These are phyloP conservation scores for Melanocharis versteri DNA, from an alignment of 2,113 vertebrate species.

Conservation along the genomic window DNA sequence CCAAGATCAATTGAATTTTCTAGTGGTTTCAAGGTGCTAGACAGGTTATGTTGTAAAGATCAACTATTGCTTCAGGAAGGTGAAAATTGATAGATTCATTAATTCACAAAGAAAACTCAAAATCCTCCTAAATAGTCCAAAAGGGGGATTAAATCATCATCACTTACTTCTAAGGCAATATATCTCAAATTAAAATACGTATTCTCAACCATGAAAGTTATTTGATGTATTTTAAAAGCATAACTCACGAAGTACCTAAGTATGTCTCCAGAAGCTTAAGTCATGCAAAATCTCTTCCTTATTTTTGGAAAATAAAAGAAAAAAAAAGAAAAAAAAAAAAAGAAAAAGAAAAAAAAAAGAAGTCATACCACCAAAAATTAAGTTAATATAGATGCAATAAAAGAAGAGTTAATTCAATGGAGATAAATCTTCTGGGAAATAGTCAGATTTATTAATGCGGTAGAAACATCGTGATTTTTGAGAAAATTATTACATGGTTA, in stretches of 20 bases:
- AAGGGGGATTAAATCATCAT: neutral
- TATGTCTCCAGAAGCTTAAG: neutral
- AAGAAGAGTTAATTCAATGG: neutral
- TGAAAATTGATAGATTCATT: constrained; percentile 45
- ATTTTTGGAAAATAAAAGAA: neutral
- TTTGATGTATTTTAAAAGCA: neutral
- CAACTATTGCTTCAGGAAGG: constrained; percentile 33
- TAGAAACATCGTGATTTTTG: neutral
- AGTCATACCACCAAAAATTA: neutral
- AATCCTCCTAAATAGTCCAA: neutral
- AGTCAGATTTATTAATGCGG: neutral
- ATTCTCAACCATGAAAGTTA: neutral
- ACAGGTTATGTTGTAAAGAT: neutral
- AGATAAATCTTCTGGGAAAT: neutral
- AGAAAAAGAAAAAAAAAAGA: neutral
- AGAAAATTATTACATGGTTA: neutral
- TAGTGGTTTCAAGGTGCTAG: neutral
- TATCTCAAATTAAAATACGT: neutral
- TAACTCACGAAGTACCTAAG: neutral
- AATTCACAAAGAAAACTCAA: constrained; percentile 41
- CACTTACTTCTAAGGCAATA: neutral
- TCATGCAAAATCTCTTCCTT: neutral
- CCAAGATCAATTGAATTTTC: constrained; percentile 43
- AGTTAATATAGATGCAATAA: neutral
- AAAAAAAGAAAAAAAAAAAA: neutral